phyloP scores from a whole-genome alignment of 1,140 invertebrate genomes.

The Goniozus legneri region DNA sequence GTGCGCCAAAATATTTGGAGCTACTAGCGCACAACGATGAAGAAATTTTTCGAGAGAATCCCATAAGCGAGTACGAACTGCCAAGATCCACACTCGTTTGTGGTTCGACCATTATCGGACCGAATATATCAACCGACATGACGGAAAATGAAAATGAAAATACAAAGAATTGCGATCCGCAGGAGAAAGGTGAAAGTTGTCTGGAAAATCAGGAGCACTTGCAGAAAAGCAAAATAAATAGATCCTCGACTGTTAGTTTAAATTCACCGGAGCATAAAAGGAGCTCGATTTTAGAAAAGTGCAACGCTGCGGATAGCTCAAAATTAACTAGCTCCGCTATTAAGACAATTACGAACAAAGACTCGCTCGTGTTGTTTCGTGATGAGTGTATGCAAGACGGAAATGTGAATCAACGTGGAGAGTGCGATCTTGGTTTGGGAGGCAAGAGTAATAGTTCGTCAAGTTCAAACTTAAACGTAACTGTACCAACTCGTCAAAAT shows the following conservation, averaged over 20 bases:
- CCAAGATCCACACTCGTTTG: conserved; percentile 48
- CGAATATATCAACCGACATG: conserved; percentile 13
- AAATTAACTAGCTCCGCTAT: conserved; percentile 22
- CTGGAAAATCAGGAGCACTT: no score
- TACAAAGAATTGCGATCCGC: not conserved
- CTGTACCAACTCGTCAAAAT: conserved; percentile 37
- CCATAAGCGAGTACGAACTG: conserved; percentile 59
- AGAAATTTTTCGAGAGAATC: conserved; percentile 43
- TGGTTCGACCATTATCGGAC: conserved; percentile 9
- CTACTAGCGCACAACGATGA: conserved; percentile 53
- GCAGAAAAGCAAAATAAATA: conserved; percentile 16
- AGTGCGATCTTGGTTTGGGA: conserved; percentile 35
- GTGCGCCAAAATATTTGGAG: conserved; percentile 59
- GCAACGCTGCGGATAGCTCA: conserved; percentile 36
- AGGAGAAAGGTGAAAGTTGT: not conserved
- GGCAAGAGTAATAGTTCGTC: conserved; percentile 33
- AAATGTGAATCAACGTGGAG: conserved; percentile 31
- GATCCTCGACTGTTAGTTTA: conserved; percentile 39
- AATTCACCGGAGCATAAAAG: conserved; percentile 37
- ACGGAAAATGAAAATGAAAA: conserved; percentile 11
- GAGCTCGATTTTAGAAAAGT: conserved; percentile 39
- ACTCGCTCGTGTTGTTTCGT: conserved; percentile 37
- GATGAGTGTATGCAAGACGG: no score
- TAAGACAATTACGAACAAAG: conserved; percentile 24
- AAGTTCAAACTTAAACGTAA: conserved; percentile 31